Evolutionary conservation across 2,888 invertebrate species (phyloP), one percentile per base, ranked within the genome.

Genomic region (Ectemnius lituratus): DNA sequence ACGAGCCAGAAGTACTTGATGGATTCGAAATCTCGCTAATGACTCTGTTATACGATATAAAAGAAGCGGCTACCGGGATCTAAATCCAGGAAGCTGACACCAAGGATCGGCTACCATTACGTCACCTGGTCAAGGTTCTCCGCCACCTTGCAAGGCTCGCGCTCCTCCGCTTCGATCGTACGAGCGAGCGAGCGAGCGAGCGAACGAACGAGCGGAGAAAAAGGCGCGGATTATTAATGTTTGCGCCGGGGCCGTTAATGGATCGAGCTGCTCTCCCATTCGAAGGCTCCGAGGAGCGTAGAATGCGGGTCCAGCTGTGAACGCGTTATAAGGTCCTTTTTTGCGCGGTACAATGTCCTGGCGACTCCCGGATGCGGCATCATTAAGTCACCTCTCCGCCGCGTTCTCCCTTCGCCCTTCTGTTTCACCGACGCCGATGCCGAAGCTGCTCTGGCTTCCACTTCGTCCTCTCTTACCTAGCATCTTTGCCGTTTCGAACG

Each of bases 251-350:
- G 76, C 79, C 81, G 80, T 84, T 84, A 85, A 83, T 85, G 86
- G 84, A 86, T 84, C 84, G 80, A 81, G 75, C 37, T 37, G 37
- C 70, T 81, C 76, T 84, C 75, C 80, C 81, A 85, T 85, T 82
- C 82, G 79, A 37, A 37, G 37, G 68, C 71, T 75, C 62, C 76
- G 74, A 75, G 75, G 81, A 82, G 72, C 80, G 80, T 75, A 85
- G 84, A 85, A 85, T 86, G 86, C 85, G 85, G 86, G 85, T 86
- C 86, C 87, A 87, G 86, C 86, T 87, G 87, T 87, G 84, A 85
- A 85, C 86, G 84, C 84, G 84, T 86, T 87, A 85, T 84, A 83
- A 86, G 82, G 79, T 80, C 74, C 78, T 84, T 83, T 83, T 83
- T 83, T 84, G 82, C 83, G 72, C 79, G 81, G 83, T 83, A 85